Evolutionary conservation across 1,140 invertebrate species (phyloP), one percentile per base, ranked within the genome.

Genomic region (Drosophila ficusphila): DNA sequence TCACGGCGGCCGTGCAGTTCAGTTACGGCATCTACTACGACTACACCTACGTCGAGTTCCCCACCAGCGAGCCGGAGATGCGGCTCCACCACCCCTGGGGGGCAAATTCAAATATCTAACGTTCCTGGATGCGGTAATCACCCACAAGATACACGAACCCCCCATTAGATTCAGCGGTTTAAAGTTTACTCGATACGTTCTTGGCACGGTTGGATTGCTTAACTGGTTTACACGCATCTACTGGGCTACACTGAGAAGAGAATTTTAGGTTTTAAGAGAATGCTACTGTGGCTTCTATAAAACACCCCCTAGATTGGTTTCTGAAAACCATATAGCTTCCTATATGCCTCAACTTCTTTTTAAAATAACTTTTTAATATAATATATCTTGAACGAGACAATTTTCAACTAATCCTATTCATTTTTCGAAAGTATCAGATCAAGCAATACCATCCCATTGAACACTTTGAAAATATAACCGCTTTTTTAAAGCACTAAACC

Each of bases 31-130:
- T 95, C 83, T 96, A 95, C 92, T 96, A 96, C 91, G 95, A 96
- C 92, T 95, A 93, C 85, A 92, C 76, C 49, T 94, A 94, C 82
- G 95, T 96, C 16, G 92, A 93, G 51, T 92, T 96, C 44, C 96
- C 96, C 8, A 14, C 65, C 90, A 61, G 12, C n/a, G 62, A 73
- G 19, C 33, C 78, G 23, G 69, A 92, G 93, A 54, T 93, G 79
- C 23, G 82, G 77, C 64, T 92, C 74, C 36, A 91, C 47, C 75
- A 79, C 77, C 75, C 74, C 19, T 94, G 92, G 90, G 96, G 53
- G 95, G 96, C 71, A 97, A 97, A 92, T 95, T 97, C 60, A 97
- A 97, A 92, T 98, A 95, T 92, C 93, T 98, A 53, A 97, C 97
- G 18, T 96, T 96, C 83, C 95, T 96, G 93, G 93, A 97, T 93